phyloP scores from a whole-genome alignment of 2,888 invertebrate genomes.

The Nymphalis c-album region DNA sequence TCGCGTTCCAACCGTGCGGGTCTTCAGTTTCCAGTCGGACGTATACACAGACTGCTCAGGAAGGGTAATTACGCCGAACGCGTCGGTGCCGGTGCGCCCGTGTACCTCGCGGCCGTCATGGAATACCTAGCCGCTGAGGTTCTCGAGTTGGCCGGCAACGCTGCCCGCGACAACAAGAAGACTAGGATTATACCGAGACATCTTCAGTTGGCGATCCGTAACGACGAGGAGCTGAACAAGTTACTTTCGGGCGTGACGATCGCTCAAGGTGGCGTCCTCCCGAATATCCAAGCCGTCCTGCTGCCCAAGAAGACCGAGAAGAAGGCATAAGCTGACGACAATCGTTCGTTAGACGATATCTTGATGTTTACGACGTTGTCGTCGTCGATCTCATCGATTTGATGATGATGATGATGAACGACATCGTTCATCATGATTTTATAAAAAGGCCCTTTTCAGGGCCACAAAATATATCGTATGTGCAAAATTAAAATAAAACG shows the following conservation, averaged over 20 bases:
- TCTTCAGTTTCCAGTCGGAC: conserved; percentile 81
- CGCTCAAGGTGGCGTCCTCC: conserved; percentile 91
- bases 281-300: conserved; percentile 88
- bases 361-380: too few species aligned
- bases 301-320: conserved; percentile 85
- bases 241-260: conserved; percentile 88
- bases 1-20: conserved; percentile 81
- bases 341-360: too few species aligned
- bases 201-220: conserved; percentile 22
- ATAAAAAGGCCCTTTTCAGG: conserved; percentile 34
- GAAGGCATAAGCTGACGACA: conserved; percentile 39
- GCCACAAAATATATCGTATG: conserved; percentile 28
- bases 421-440: too few species aligned
- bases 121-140: conserved; percentile 86
- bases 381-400: background rate
- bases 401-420: background rate
- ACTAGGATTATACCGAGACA: conserved; percentile 84
- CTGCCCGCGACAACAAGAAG: conserved; percentile 86
- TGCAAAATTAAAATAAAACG: background rate
- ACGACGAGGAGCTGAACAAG: conserved; percentile 73
- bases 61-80: conserved; percentile 84
- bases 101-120: conserved; percentile 80
- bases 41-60: conserved; percentile 70
- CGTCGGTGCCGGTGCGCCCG: conserved; percentile 76
- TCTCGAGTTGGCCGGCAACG: conserved; percentile 83